phyloP scores from a whole-genome alignment of 2,113 vertebrate species.

The Hoplias malabaricus region DNA sequence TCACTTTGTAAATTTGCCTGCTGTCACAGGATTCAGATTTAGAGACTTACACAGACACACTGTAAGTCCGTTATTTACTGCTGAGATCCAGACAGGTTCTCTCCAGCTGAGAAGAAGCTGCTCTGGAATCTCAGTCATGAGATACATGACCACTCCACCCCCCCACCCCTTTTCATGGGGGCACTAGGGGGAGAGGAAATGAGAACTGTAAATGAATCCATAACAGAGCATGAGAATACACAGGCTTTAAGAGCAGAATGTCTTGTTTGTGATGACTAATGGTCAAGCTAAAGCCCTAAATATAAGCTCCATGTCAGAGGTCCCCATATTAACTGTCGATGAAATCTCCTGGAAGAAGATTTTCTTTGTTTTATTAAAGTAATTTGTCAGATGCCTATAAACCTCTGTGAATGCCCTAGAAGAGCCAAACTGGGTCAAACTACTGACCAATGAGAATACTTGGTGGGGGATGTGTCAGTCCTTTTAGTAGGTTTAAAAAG shows the following conservation, averaged over 20 bases:
- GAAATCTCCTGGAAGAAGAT: neutral
- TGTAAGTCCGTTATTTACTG: neutral
- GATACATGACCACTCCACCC: neutral
- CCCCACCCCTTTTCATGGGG: neutral
- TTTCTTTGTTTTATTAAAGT: neutral
- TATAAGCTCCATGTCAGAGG: neutral
- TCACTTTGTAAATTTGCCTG: no score
- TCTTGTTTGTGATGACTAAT: neutral
- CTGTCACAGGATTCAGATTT: no score
- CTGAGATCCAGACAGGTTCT: neutral
- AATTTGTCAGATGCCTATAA: no score
- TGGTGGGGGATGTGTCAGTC: no score
- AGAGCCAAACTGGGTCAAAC: neutral
- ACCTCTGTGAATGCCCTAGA: neutral
- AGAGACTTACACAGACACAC: conserved; percentile 12
- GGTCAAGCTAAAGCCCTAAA: neutral
- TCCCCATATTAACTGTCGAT: neutral
- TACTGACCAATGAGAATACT: neutral
- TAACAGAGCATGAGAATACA: neutral
- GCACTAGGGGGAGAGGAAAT: conserved; percentile 11
- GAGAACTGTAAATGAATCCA: conserved; percentile 29
- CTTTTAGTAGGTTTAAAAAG: no score
- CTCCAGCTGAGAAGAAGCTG: conserved; percentile 12
- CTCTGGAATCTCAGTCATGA: conserved; percentile 8
- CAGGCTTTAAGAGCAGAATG: neutral